Base-by-base conservation (phyloP, 2,113 vertebrate species). In the Antigone vipio region DNA sequence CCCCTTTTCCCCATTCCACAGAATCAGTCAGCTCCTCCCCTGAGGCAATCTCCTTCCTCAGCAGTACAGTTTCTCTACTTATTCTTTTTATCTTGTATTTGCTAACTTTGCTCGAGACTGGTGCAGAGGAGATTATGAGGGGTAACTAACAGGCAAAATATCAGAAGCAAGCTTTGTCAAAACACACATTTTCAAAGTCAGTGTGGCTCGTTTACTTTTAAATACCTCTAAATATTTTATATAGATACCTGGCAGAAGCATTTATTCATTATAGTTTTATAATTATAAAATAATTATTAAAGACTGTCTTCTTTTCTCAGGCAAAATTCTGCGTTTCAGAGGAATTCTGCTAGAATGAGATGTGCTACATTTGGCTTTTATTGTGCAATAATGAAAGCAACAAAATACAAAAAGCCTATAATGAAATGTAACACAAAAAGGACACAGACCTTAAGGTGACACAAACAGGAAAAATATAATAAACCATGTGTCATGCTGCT, bases 61-160 rank as follows among this genome's bases (percentile, higher is more conserved):
- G 77, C 62, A 75, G 60, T 50, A 47, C 44, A 84, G 34, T 29
- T 96, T 40, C 80, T 90, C 30, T 44, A 34, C 47, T 91, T 30
- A 34, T 38, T 56, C 62, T 79, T 92, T 92, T 93, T 64, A 85
- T 92, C 91, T 95, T 62, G 24, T n/a, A 62, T 72, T 91, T 82
- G 29, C 69, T 82, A 79, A 89, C 68, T 88, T 93, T 58, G 26
- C 50, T 62, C 29, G 53, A 60, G 66, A 72, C 0, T 12, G 62
- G n/a, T 73, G 62, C 50, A 82, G 78, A 85, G 60, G 27, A 89
- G 45, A 91, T 81, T 89, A 68, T 29, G 73, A 89, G 50, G 38
- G 34, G 66, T 92, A 91, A 86, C 34, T 75, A 73, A 79, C 19
- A 50, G 49, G 64, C 47, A 93, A 94, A 95, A 84, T 23, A 78